Percentiles rank a stretch among this genome's conserved stretches.
Evolutionary conservation across 1,140 invertebrate genomes (phyloP).

Genomic region (Zophobas atratus): DNA sequence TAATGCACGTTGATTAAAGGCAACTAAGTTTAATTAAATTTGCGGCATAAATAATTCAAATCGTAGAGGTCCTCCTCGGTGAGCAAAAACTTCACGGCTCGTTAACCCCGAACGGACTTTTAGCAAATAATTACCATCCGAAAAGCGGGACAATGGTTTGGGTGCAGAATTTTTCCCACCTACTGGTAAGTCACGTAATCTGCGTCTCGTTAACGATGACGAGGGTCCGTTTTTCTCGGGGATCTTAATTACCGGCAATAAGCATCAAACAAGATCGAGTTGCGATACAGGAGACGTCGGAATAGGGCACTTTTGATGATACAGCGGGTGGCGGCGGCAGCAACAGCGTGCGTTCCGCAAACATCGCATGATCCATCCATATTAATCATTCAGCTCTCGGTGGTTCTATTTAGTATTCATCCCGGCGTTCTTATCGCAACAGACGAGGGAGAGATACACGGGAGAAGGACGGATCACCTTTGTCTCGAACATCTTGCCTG

Average conservation of each 20-base stretch:
- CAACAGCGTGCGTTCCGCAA: constrained; percentile 37
- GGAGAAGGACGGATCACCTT: constrained; percentile 46
- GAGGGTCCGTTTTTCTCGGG: constrained; percentile 16
- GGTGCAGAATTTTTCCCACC: neutral
- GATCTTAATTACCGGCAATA: constrained; percentile 40
- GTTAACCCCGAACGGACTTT: constrained; percentile 37
- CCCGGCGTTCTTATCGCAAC: constrained; percentile 54
- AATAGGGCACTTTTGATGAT: constrained; percentile 51
- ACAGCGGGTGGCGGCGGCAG: constrained; percentile 9
- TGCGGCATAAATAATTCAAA: constrained; percentile 48
- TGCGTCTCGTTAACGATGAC: neutral
- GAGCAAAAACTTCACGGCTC: constrained; percentile 33
- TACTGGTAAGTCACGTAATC: neutral
- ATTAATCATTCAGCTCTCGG: constrained; percentile 56
- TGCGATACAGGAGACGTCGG: neutral
- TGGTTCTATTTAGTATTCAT: constrained; percentile 57
- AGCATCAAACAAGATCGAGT: constrained; percentile 39
- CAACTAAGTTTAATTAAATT: constrained; percentile 44
- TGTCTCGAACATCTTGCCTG: constrained; percentile 56
- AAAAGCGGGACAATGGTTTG: constrained; percentile 1
- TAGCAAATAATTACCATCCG: constrained; percentile 22
- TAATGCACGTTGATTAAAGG: neutral
- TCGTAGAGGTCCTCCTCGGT: constrained; percentile 4
- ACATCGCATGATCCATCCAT: constrained; percentile 52
- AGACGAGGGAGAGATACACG: constrained; percentile 26